Evolutionary conservation across 2,797 vertebrate species (phyloP), one percentile per base, ranked within the genome.

Genomic region (Tapera naevia): DNA sequence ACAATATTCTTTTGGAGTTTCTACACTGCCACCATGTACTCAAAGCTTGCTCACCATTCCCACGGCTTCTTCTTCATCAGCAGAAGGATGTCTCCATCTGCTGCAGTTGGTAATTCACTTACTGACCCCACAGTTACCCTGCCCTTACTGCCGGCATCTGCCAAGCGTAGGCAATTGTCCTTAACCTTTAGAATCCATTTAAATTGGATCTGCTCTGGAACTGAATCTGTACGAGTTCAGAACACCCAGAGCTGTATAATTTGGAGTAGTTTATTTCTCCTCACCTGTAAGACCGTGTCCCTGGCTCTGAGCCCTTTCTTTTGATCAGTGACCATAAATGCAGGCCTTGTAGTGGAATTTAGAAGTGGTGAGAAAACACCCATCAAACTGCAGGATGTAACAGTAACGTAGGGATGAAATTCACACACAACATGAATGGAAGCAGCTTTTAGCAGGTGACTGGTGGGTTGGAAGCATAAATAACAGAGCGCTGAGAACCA

Each of bases 391-490:
- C 9, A 3, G 5, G 62, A 46, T n/a, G 0, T 13, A 32, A 45
- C 10, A 7, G 33, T 1, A 5, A 17, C 0, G 5, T 1, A 18
- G 53, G 58, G 45, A 21, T 37, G 51, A 32, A 33, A 39, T 32
- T 43, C 37, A 6, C 7, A 1, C 11, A 18, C 30, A 46, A n/a
- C n/a, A 3, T 28, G 4, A 13, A 43, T 2, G 19, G 53, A 17
- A 66, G 33, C 37, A 61, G 62, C 53, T 69, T 74, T 70, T 41
- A 51, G 35, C 25, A 39, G 27, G 45, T 2, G 54, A 7, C n/a
- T 43, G 39, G 28, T 39, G 48, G 33, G 30, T 0, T 0, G 2
- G 78, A 19, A 57, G 27, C 3, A 0, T 35, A 35, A 57, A 27
- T 51, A 45, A 53, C 35, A 3, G 30, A 54, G 32, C 28, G 43